Evolutionary conservation across 2,888 invertebrate genomes (phyloP), one percentile per base, ranked within the genome.

Genomic region (Cantharis rufa): DNA sequence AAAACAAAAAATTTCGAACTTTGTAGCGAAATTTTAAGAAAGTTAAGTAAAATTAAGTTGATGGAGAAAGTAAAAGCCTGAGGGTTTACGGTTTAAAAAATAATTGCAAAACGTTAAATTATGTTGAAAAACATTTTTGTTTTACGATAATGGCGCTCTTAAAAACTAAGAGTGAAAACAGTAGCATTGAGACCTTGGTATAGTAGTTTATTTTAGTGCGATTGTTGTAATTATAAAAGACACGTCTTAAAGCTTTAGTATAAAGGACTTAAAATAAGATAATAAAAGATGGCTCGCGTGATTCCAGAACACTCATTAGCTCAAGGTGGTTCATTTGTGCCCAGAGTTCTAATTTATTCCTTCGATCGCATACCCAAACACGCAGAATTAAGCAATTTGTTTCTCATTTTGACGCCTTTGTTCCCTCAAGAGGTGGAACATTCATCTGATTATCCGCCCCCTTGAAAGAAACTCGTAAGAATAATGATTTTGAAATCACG

Each of bases 311-410:
- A 82, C 81, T 82, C 81, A 82, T 82, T 81, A 82, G 81, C 72
- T 77, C 74, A 78, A 80, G 81, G 80, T 78, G 80, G 80, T 81
- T 81, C 81, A 81, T 81, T 82, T 82, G 81, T 78, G 79, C 79
- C 79, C 80, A 70, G 79, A 78, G 77, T 78, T 77, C 79, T 82
- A 82, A 82, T 82, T 82, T 82, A 81, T 82, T 81, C 81, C 72
- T 78, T 78, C 80, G 82, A 80, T 80, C 80, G 81, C 72, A 75
- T 78, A 74, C 74, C 78, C 80, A 64, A 79, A 76, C 81, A 82
- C 81, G 82, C 82, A 82, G 81, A 82, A 82, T 82, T 81, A 81
- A 82, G 82, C 80, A 80, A 82, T 82, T 81, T 81, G 79, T 82
- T 81, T 81, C 81, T 80, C 80, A 79, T 82, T 82, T 81, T 81